Evolutionary conservation across 2,113 vertebrate species (phyloP).

Genomic region (Hydropotes inermis): DNA sequence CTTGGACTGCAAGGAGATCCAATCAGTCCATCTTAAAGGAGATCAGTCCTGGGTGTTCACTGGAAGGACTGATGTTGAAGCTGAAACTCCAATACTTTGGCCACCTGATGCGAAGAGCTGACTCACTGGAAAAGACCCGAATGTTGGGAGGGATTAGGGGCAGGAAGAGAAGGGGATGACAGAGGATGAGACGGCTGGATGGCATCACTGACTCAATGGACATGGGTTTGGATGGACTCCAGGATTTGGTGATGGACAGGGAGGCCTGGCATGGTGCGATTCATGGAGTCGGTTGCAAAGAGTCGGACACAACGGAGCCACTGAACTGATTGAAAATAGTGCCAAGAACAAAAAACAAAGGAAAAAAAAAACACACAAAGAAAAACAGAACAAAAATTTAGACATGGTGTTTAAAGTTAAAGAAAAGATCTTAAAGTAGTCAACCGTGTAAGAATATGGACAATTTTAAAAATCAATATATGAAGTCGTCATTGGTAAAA

Average conservation of each 20-base stretch:
- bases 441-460: neutral
- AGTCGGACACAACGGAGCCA: neutral
- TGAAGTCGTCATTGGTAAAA: neutral
- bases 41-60: neutral
- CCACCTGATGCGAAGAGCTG: neutral
- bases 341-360: neutral
- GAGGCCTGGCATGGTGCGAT: fast-evolving
- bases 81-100: neutral
- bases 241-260: neutral
- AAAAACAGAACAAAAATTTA: neutral
- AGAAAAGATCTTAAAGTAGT: neutral
- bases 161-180: neutral
- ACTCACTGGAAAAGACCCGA: neutral
- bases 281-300: neutral
- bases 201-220: neutral
- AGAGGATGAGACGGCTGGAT: neutral
- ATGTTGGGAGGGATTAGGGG: neutral
- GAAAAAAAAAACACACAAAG: neutral
- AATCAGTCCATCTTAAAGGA: neutral
- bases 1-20: neutral
- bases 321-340: neutral
- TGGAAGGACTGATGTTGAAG: neutral
- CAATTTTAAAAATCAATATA: neutral
- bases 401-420: neutral
- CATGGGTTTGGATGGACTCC: neutral